Conservation (phyloP, 2,888 invertebrate species). For the Helleia helle region DNA sequence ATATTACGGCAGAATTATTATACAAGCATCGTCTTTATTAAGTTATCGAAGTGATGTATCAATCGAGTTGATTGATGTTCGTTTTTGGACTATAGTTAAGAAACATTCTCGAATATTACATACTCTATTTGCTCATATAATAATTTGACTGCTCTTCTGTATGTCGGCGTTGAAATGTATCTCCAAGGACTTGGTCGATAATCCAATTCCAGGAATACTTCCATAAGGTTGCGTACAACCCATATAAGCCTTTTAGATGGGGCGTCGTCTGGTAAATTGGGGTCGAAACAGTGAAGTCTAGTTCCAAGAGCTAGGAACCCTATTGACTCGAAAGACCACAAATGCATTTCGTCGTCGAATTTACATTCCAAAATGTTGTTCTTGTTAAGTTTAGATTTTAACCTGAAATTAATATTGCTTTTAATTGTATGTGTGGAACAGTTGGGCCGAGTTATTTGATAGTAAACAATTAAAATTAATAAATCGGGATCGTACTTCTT, state of each 20-base stretch:
- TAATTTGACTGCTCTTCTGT: constrained; percentile 36
- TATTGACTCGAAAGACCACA: constrained; percentile 76
- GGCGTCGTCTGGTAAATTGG: constrained; percentile 41
- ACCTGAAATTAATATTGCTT: constrained; percentile 43
- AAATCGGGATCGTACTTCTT: no score
- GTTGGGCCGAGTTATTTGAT: no score
- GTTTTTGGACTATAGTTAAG: no score
- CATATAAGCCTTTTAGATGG: constrained; percentile 41
- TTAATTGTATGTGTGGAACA: no score
- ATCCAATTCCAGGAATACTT: constrained; percentile 35
- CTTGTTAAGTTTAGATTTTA: constrained; percentile 58
- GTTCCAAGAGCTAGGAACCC: constrained; percentile 46
- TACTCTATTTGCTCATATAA: constrained; percentile 36
- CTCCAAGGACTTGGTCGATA: constrained; percentile 42
- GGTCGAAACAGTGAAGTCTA: constrained; percentile 45
- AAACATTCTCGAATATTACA: no score
- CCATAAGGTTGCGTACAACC: constrained; percentile 39
- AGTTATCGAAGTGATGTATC: no score
- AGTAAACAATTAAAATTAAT: no score
- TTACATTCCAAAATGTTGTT: constrained; percentile 68
- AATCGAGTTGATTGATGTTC: no score
- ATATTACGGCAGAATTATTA: no score
- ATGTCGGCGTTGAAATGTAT: constrained; percentile 34
- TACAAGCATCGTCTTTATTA: no score
- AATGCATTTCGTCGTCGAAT: constrained; percentile 68